Base-by-base conservation (phyloP, 1,140 invertebrate species). In the Ostrea edulis region DNA sequence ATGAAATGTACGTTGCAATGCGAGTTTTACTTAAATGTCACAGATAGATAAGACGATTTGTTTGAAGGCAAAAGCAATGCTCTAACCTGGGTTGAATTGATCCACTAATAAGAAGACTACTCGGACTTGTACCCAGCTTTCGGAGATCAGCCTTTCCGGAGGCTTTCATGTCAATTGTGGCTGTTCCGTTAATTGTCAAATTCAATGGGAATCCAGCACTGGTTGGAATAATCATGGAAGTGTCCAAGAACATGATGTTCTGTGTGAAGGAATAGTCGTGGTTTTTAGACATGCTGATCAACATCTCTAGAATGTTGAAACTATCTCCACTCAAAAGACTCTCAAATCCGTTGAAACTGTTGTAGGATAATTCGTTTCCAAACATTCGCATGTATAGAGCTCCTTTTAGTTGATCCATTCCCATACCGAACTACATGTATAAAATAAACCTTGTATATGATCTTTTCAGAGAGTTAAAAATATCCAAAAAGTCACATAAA, bases 181-280 rank as follows among this genome's bases (percentile, higher is more conserved):
- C 97, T 2, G 98, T 98, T 51, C 97, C 98, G 93, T 98, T 97
- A 0, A 98, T 96, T 88, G 97, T 97, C 86, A 99, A 96, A 53
- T 97, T 97, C 35, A 99, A 94, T 0, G 98, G 98, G 22, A 99
- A 93, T 20, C 98, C 98, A 82, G 96, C 96, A 2, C 96, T 96
- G n/a, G 97, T 97, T 0, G 98, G 97, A 7, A 98, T 96, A 9
- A 97, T 97, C 92, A 98, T 97, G 11, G 97, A 97, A 5, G 97
- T 97, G 94, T 99, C 98, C 51, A 98, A 94, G 92, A 99, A 89
- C 89, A 92, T 90, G 0, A 96, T 96, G 0, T 97, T 97, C 93
- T 97, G 95, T n/a, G 93, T 95, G 86, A 94, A 94, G 35, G 95
- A 93, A 11, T 93, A 93, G 29, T 95, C 90, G 0, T 95, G 88